These are phyloP conservation scores for Hassar affinis DNA, from an alignment of 2,113 vertebrate genomes.

Conservation along the genomic window DNA sequence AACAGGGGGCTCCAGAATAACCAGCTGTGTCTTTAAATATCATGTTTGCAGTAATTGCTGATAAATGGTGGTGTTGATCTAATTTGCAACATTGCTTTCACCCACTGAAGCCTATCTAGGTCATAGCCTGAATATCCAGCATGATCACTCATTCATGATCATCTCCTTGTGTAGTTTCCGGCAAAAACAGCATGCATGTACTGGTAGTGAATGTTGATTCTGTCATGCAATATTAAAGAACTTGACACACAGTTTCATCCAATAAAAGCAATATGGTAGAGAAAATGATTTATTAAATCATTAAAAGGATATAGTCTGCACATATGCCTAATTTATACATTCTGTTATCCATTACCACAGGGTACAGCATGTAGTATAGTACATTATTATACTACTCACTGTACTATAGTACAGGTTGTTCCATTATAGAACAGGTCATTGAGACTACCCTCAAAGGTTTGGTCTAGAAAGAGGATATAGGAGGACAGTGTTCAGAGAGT, in stretches of 20 bases:
- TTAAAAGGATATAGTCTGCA: neutral
- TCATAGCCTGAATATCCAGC: neutral
- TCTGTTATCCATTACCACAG: neutral
- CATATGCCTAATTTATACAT: neutral
- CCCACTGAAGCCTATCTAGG: neutral
- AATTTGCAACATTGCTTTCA: slow-evolving; percentile 10
- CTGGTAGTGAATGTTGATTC: neutral
- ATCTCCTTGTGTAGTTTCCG: neutral
- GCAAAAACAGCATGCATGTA: neutral
- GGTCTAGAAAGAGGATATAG: neutral
- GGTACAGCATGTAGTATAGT: neutral
- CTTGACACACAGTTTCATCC: neutral
- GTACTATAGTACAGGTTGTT: neutral
- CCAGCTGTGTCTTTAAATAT: neutral
- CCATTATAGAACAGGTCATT: neutral
- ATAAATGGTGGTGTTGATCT: neutral
- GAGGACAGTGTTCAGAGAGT: neutral
- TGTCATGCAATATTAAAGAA: neutral
- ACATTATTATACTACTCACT: neutral
- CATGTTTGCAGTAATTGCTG: slow-evolving; percentile 16
- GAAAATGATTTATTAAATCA: neutral
- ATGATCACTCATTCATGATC: neutral
- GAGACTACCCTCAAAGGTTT: neutral
- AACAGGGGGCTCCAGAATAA: neutral
- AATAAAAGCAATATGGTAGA: neutral